Evolutionary conservation across 2,888 invertebrate genomes (phyloP).

Genomic region (Drosophila emarginata): DNA sequence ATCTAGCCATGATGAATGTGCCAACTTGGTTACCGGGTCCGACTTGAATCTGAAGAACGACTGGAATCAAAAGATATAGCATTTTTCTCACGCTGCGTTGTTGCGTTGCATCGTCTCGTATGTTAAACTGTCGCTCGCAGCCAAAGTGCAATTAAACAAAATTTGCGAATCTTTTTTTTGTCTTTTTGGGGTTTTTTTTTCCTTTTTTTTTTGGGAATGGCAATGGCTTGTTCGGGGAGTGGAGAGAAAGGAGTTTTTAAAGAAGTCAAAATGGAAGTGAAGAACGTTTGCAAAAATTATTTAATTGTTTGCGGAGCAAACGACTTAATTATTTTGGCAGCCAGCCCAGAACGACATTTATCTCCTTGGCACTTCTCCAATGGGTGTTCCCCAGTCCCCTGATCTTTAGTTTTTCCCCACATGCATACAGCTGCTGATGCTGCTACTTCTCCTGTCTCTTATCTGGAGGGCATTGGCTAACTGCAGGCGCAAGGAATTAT

Average conservation of each 20-base stretch:
- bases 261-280: not conserved
- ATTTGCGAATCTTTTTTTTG: slow-evolving; percentile 59
- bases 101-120: slow-evolving; percentile 65
- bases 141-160: slow-evolving; percentile 82
- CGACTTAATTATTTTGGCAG: slow-evolving; percentile 81
- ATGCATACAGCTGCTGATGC: too few relatives aligned
- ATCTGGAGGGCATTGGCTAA: slow-evolving; percentile 28
- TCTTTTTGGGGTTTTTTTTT: not conserved
- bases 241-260: slow-evolving; percentile 2
- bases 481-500: slow-evolving; percentile 38
- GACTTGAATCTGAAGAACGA: slow-evolving; percentile 24
- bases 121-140: slow-evolving; percentile 81
- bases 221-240: not conserved
- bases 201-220: not conserved
- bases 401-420: too few relatives aligned
- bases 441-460: not conserved
- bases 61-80: slow-evolving; percentile 19
- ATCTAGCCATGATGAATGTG: slow-evolving; percentile 61
- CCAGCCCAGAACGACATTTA: slow-evolving; percentile 46
- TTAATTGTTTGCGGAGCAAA: slow-evolving; percentile 81
- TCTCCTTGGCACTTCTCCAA: not conserved
- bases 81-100: slow-evolving; percentile 71
- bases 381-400: too few relatives aligned
- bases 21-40: too few relatives aligned
- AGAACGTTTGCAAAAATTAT: slow-evolving; percentile 71